Conservation (phyloP, 92 coral and sea anemone species). For the Plumapathes pennacea region DNA sequence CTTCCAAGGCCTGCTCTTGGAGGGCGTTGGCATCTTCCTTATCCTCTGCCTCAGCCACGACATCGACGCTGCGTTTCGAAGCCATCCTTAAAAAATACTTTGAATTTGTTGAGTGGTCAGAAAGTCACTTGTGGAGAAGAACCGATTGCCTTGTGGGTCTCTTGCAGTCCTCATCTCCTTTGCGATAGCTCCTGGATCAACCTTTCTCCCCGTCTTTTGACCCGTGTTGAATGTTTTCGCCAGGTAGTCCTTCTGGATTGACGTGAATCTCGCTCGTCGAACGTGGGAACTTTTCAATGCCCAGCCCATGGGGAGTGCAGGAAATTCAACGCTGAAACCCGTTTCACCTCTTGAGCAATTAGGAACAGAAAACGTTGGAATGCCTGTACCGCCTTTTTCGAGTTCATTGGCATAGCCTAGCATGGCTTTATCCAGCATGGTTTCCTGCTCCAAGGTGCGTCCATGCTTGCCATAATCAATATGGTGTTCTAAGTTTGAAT, state of each 20-base stretch:
- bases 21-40: not conserved
- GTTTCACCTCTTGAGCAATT: not conserved
- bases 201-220: conserved; percentile 49
- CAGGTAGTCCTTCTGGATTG: conserved; percentile 40
- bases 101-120: conserved; percentile 20
- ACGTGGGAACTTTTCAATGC: conserved; percentile 39
- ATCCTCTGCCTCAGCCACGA: not conserved
- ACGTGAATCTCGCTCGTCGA: conserved; percentile 33
- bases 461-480: conserved; percentile 43
- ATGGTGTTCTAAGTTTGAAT: conserved; percentile 32
- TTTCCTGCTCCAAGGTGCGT: conserved; percentile 55
- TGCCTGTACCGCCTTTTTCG: conserved; percentile 13
- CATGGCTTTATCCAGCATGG: conserved; percentile 63
- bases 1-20: conserved; percentile 2
- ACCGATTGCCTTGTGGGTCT: conserved; percentile 11
- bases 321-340: conserved; percentile 6
- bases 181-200: conserved; percentile 29
- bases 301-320: conserved; percentile 41
- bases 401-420: conserved; percentile 26
- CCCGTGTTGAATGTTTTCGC: conserved; percentile 29
- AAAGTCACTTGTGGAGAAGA: conserved; percentile 22
- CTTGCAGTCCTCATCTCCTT: conserved; percentile 29
- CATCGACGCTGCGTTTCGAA: not conserved
- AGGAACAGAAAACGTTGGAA: no score
- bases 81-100: conserved; percentile 20